Percentiles rank a stretch among this genome's conserved stretches.
These are phyloP conservation scores for Clarias platycephalus DNA, from an alignment of 2,797 vertebrate genomes.

Conservation along the genomic window DNA sequence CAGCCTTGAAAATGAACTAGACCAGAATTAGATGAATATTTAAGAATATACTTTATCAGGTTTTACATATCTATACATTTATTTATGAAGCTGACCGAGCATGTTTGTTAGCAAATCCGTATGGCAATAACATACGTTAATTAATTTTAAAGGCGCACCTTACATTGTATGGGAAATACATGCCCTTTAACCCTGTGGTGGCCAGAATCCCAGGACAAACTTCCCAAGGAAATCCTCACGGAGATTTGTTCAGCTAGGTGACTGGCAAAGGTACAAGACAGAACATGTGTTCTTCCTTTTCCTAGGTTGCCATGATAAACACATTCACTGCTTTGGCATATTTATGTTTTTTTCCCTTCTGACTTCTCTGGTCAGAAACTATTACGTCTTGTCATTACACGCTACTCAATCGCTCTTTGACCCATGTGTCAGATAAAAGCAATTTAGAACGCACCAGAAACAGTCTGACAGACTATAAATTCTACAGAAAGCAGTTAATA, in stretches of 20 bases:
- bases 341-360: background rate
- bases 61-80: too few species aligned
- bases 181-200: background rate
- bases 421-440: slow-evolving; percentile 23
- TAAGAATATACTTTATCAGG: background rate
- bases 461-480: slow-evolving; percentile 9
- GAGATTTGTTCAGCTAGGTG: slow-evolving; percentile 13
- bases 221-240: slow-evolving; percentile 37
- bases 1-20: background rate
- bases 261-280: slow-evolving; percentile 26
- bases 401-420: slow-evolving; percentile 17
- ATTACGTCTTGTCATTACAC: slow-evolving; percentile 17
- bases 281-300: slow-evolving; percentile 43
- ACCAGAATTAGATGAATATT: background rate
- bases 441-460: slow-evolving; percentile 11
- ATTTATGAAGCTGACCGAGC: background rate
- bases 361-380: slow-evolving; percentile 11
- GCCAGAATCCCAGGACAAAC: slow-evolving; percentile 10
- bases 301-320: slow-evolving; percentile 21
- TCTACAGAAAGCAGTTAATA: slow-evolving; percentile 16
- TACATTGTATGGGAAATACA: background rate
- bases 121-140: background rate
- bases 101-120: background rate
- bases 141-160: slow-evolving; percentile 11
- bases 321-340: slow-evolving; percentile 13